A percentile compares a stretch with the other conserved stretches of the same genome.
These are phyloP conservation scores for Xiphophorus hellerii DNA, from an alignment of 2,113 vertebrate genomes.

Conservation along the genomic window DNA sequence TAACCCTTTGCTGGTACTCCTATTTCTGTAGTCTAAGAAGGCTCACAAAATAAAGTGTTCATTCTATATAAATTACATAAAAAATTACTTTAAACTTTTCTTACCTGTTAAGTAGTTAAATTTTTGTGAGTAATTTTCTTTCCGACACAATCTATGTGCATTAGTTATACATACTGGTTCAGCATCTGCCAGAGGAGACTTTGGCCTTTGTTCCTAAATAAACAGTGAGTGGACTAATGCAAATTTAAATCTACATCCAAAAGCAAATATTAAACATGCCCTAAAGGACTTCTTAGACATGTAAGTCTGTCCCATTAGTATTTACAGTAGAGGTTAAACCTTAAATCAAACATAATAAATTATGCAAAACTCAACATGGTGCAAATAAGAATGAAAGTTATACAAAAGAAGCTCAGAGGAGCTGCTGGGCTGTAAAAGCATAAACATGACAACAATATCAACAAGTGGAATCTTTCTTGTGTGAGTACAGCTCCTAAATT, in stretches of 20 bases:
- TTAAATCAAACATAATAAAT: conserved; percentile 20
- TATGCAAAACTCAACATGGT: conserved; percentile 1
- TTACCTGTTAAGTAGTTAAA: neutral
- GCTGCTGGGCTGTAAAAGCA: conserved; percentile 1
- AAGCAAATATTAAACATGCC: neutral
- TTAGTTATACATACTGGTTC: neutral
- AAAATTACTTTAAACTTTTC: neutral
- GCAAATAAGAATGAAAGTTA: conserved; percentile 35
- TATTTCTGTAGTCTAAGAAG: no score
- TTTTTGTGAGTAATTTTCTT: neutral
- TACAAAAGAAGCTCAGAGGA: conserved; percentile 38
- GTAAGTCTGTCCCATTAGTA: neutral
- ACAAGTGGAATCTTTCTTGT: conserved; percentile 14
- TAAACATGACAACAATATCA: conserved; percentile 41
- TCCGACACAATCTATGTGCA: neutral
- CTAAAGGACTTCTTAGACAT: neutral
- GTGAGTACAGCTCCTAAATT: conserved; percentile 15
- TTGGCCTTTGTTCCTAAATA: conserved; percentile 9
- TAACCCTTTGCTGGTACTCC: no score
- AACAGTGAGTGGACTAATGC: neutral
- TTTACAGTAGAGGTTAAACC: conserved; percentile 1
- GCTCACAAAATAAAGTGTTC: no score
- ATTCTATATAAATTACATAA: no score
- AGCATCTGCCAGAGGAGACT: neutral
- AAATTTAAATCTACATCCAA: conserved; percentile 9